Evolutionary conservation across 37 sponge, comb jelly and placozoan species (phyloP).

Genomic region (Crambe crambe): DNA sequence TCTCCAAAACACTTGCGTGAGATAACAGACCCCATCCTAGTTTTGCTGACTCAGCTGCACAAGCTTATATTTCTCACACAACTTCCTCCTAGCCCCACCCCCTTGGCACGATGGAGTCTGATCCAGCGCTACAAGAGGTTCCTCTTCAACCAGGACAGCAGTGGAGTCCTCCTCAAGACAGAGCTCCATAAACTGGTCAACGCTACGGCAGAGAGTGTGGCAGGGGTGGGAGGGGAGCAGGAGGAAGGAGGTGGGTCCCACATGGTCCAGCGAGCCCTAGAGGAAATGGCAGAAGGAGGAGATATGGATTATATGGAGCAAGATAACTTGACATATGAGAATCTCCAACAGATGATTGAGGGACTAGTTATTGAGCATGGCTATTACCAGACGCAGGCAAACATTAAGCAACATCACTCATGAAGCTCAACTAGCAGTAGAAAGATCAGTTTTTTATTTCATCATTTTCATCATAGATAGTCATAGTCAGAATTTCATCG

Average conservation of each 20-base stretch:
- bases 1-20: constrained; percentile 66
- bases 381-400: constrained; percentile 16
- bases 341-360: constrained; percentile 45
- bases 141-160: constrained; percentile 40
- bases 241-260: neutral
- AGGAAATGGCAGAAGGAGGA: neutral
- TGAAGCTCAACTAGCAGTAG: neutral
- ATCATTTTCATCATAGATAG: neutral
- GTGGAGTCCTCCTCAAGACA: constrained; percentile 31
- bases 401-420: neutral
- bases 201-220: neutral
- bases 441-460: neutral
- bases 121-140: constrained; percentile 62
- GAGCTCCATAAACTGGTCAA: constrained; percentile 46
- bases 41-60: constrained; percentile 72
- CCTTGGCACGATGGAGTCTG: constrained; percentile 37
- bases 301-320: neutral
- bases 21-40: constrained; percentile 73
- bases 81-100: constrained; percentile 53
- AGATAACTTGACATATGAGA: constrained; percentile 16
- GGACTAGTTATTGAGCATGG: constrained; percentile 49
- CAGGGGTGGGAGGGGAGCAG: neutral
- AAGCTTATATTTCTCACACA: constrained; percentile 74
- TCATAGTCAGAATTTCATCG: neutral
- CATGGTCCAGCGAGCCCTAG: constrained; percentile 4